Percentiles rank a stretch among this genome's conserved stretches.
phyloP scores from a whole-genome alignment of 2,888 invertebrate species.

The Harpagoxenus sublaevis region DNA sequence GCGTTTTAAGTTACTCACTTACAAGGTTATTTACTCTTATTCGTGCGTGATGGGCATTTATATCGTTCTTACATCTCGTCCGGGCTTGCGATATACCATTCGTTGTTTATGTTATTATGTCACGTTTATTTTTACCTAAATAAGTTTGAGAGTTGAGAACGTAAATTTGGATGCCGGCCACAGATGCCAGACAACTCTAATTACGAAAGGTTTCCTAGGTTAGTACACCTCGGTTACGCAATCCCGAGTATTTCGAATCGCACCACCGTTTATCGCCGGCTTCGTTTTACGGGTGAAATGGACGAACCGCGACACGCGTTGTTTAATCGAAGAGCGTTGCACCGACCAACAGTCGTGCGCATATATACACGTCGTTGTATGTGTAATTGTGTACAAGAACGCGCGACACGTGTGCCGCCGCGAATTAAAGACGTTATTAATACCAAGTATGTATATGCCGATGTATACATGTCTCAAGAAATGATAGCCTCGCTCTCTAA shows the following conservation, averaged over 20 bases:
- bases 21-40: background rate
- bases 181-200: constrained; percentile 21
- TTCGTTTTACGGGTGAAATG: constrained; percentile 32
- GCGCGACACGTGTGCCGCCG: constrained; percentile 27
- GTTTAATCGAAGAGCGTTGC: constrained; percentile 53
- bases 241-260: constrained; percentile 36
- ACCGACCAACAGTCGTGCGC: background rate
- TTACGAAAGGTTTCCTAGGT: constrained; percentile 37
- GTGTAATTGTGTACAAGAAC: background rate
- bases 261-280: background rate
- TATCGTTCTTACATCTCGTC: no score
- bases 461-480: background rate
- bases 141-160: background rate
- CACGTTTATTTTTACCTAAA: constrained; percentile 24
- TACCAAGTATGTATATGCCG: background rate
- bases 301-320: constrained; percentile 38
- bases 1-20: background rate
- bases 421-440: constrained; percentile 36
- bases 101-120: constrained; percentile 16
- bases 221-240: constrained; percentile 38
- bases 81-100: no score
- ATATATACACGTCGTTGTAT: background rate
- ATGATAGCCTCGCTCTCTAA: background rate
- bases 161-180: constrained; percentile 22
- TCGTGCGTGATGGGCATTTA: background rate